phyloP scores from a whole-genome alignment of 2,888 invertebrate species.

The Machimus rusticus region DNA sequence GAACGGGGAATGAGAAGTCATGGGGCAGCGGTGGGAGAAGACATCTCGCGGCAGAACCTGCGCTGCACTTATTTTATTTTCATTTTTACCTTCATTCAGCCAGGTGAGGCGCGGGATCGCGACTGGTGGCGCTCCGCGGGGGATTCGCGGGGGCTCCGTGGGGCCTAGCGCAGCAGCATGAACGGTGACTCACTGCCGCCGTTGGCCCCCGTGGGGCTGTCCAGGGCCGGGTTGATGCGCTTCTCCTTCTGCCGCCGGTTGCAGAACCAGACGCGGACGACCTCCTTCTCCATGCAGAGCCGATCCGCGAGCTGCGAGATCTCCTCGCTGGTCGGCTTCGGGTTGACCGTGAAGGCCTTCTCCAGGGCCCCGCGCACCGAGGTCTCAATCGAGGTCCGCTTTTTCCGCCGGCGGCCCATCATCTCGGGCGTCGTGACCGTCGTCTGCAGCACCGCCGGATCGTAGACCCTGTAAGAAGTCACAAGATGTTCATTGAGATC shows the following conservation, averaged over 20 bases:
- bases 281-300: slow-evolving; percentile 97
- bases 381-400: slow-evolving; percentile 95
- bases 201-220: slow-evolving; percentile 73
- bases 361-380: slow-evolving; percentile 94
- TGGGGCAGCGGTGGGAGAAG: not conserved
- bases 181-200: slow-evolving; percentile 59
- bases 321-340: slow-evolving; percentile 96
- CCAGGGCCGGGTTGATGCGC: slow-evolving; percentile 87
- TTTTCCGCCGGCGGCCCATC: slow-evolving; percentile 92
- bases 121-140: not conserved
- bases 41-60: slow-evolving; percentile 1
- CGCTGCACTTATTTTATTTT: not conserved
- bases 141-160: no score
- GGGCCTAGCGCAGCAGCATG: slow-evolving; percentile 56
- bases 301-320: slow-evolving; percentile 92
- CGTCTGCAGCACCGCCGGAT: slow-evolving; percentile 68
- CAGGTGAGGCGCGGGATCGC: not conserved
- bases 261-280: slow-evolving; percentile 93
- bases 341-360: slow-evolving; percentile 92
- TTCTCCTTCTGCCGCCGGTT: slow-evolving; percentile 97
- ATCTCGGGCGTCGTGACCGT: slow-evolving; percentile 85
- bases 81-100: not conserved
- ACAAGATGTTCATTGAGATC: not conserved
- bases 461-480: slow-evolving; percentile 55
- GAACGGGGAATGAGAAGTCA: not conserved